phyloP scores from a whole-genome alignment of 2,113 vertebrate genomes.

The Corythornis vintsioides region DNA sequence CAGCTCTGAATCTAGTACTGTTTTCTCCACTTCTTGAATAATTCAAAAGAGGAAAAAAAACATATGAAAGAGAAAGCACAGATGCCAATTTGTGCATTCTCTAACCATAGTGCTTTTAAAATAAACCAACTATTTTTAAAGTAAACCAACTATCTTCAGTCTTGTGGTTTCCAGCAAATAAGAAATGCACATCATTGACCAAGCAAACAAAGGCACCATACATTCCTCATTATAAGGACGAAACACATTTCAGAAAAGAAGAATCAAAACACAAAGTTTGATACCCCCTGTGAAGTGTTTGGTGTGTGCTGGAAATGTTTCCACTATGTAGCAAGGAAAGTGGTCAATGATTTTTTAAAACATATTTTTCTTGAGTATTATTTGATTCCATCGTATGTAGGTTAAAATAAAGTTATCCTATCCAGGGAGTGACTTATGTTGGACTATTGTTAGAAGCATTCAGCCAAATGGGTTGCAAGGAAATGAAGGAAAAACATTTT shows the following conservation, averaged over 20 bases:
- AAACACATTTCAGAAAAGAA: not conserved
- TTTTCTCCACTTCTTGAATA: not conserved
- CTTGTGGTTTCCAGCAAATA: not conserved
- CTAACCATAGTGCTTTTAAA: not conserved
- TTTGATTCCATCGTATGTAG: not conserved
- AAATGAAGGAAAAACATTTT: not conserved
- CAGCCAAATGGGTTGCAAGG: not conserved
- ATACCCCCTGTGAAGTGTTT: not conserved
- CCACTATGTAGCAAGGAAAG: accelerated
- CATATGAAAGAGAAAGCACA: not conserved
- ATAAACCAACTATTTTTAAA: not conserved
- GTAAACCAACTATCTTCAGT: not conserved
- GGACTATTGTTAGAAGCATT: not conserved
- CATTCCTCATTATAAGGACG: not conserved
- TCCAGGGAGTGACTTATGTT: not conserved
- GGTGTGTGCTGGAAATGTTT: not conserved
- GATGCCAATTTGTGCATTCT: not conserved
- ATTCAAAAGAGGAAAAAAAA: not conserved
- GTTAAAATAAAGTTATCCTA: not conserved
- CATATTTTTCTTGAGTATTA: not conserved
- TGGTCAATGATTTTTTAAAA: not conserved
- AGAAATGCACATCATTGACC: not conserved
- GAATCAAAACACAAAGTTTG: not conserved
- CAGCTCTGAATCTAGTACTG: not conserved
- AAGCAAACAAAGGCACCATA: not conserved